Evolutionary conservation across 2,113 vertebrate genomes (phyloP).

Genomic region (Melierax canorus): DNA sequence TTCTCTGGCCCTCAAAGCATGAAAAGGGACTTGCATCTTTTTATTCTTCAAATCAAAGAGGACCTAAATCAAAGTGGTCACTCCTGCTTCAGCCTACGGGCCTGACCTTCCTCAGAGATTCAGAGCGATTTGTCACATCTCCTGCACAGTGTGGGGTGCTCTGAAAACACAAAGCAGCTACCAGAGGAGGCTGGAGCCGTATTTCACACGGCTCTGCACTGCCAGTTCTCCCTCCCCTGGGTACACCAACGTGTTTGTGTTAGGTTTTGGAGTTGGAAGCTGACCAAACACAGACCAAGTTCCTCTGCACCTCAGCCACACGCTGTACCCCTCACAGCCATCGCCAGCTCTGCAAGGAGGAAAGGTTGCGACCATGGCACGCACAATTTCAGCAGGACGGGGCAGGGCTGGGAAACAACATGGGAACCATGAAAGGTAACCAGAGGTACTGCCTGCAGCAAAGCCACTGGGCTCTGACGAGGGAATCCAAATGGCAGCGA

Average conservation of each 20-base stretch:
- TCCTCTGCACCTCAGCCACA: rapidly evolving
- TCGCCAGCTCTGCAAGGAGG: neutral
- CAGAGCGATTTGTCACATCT: neutral
- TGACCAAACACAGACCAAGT: neutral
- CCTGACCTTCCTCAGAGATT: neutral
- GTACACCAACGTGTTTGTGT: neutral
- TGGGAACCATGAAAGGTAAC: neutral
- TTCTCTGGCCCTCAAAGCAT: neutral
- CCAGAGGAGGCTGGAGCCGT: rapidly evolving
- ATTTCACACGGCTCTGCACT: neutral
- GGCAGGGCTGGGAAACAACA: neutral
- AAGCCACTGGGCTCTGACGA: neutral
- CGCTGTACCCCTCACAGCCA: neutral
- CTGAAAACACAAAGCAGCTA: neutral
- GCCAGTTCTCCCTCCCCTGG: neutral
- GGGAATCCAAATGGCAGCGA: neutral
- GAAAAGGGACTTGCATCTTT: neutral
- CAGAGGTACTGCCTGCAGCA: neutral
- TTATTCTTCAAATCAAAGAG: slow-evolving; percentile 35
- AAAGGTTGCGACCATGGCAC: neutral
- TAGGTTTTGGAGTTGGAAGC: neutral
- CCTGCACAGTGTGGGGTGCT: neutral
- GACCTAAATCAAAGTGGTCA: slow-evolving; percentile 40
- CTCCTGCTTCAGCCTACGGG: neutral
- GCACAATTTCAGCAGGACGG: neutral